Base-by-base conservation (phyloP, 2,113 vertebrate species). In the Hylia prasina region DNA sequence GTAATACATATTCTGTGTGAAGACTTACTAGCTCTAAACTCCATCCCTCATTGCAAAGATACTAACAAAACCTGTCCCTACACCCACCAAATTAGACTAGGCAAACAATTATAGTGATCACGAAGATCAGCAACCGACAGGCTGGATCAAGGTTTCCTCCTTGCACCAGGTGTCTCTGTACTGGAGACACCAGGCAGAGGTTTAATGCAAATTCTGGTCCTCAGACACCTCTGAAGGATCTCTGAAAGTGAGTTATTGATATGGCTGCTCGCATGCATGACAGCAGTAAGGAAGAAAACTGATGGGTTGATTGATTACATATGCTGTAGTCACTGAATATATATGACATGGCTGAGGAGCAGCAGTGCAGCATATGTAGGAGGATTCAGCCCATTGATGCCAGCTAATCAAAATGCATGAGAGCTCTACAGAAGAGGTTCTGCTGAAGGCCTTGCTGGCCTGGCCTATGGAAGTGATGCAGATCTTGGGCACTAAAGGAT, bases 191-290 rank as follows among this genome's bases (percentile, higher is more conserved):
- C 15, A 73, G 35, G 30, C 14, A 54, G 37, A 57, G 0, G 0
- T 31, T 42, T 44, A 64, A 8, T 0, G 5, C 8, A 44, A 73
- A 48, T 65, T 71, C 23, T 73, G 11, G 12, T 69, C 23, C 40
- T 53, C 22, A 77, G 37, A 40, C 22, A 80, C 16, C 11, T 70
- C 45, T 87, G 68, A 91, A 72, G 18, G 23, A 33, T 31, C 18
- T 53, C 58, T 72, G 37, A 16, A 61, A 42, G 3, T 20, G 12
- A 1, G 0, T 27, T 48, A 42, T 23, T 63, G 35, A 10, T 69
- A 35, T 27, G 30, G 33, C 18, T 58, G 20, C 22, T 72, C 0
- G 0, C 22, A 42, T 20, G 24, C 30, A 75, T 2, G 1, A 64
- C n/a, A 13, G 18, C 7, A 61, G 30, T 40, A 50, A 81, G 58